These are phyloP conservation scores for Cryptoprocta ferox DNA, from an alignment of 2,797 vertebrate genomes.

Conservation along the genomic window DNA sequence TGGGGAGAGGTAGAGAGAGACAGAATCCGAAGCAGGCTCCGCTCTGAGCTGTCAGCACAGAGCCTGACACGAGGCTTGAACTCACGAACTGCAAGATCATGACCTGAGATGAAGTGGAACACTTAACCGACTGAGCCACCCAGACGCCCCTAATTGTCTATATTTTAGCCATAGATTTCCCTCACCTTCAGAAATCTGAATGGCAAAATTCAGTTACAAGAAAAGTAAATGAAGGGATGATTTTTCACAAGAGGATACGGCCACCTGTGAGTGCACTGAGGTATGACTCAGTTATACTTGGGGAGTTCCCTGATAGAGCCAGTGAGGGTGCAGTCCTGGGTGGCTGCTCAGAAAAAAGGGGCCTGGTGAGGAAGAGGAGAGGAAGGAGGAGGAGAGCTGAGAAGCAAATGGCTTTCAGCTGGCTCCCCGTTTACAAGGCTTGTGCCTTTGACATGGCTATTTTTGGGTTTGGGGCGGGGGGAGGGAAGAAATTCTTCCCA, in stretches of 20 bases:
- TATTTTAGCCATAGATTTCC: constrained; percentile 17
- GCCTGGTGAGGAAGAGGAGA: background rate
- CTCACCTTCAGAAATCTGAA: constrained; percentile 17
- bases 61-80: no score
- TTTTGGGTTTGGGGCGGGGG: constrained; percentile 79
- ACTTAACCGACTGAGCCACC: no score
- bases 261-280: background rate
- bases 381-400: background rate
- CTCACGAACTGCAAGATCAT: no score
- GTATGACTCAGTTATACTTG: background rate
- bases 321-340: background rate
- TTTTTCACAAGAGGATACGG: background rate
- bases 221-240: background rate
- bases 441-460: constrained; percentile 82
- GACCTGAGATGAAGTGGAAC: no score
- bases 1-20: no score
- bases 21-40: no score
- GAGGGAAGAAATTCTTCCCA: constrained; percentile 58
- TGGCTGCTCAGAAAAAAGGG: background rate
- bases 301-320: background rate
- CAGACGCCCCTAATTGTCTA: background rate
- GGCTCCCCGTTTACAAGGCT: constrained; percentile 73
- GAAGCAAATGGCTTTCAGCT: constrained; percentile 81
- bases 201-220: background rate
- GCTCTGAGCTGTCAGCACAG: no score